Percentiles rank a stretch among this genome's conserved stretches.
phyloP scores from a whole-genome alignment of 2,888 invertebrate genomes.

The Epirrhoe tristata region DNA sequence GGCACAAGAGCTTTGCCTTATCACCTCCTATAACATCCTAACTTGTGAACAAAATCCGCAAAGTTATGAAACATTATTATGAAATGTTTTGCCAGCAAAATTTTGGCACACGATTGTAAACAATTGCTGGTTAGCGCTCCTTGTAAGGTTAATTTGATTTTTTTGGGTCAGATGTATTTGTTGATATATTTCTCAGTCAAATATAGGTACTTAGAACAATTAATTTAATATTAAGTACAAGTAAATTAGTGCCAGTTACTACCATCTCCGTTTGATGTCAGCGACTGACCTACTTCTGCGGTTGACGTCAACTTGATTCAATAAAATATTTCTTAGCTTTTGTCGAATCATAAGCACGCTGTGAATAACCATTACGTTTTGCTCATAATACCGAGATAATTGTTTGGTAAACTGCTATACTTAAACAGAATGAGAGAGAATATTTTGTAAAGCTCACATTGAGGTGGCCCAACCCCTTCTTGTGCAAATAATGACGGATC shows the following conservation, averaged over 20 bases:
- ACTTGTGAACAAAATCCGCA: slow-evolving; percentile 32
- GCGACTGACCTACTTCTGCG: slow-evolving; percentile 41
- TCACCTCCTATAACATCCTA: slow-evolving; percentile 26
- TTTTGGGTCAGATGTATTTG: background rate
- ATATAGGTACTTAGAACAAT: background rate
- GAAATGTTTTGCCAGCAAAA: slow-evolving; percentile 11
- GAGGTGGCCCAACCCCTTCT: slow-evolving; percentile 12
- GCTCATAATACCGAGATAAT: slow-evolving; percentile 41
- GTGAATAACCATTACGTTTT: slow-evolving; percentile 41
- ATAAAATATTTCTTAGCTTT: slow-evolving; percentile 38
- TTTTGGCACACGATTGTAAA: background rate
- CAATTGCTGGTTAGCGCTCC: background rate
- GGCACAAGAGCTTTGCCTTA: slow-evolving; percentile 30
- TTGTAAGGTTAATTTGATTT: background rate
- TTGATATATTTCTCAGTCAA: background rate
- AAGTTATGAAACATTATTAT: slow-evolving; percentile 27
- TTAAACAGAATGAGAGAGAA: slow-evolving; percentile 18
- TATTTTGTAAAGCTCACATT: slow-evolving; percentile 19
- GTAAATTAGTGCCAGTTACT: slow-evolving; percentile 27
- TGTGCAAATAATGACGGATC: slow-evolving; percentile 22
- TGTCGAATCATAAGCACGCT: slow-evolving; percentile 38
- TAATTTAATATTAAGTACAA: slow-evolving; percentile 18
- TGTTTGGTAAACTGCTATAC: slow-evolving; percentile 36
- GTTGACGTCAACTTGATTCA: slow-evolving; percentile 43
- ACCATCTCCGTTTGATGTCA: slow-evolving; percentile 39